These are phyloP conservation scores for Callimico goeldii DNA, from an alignment of 2,797 vertebrate genomes.

Conservation along the genomic window DNA sequence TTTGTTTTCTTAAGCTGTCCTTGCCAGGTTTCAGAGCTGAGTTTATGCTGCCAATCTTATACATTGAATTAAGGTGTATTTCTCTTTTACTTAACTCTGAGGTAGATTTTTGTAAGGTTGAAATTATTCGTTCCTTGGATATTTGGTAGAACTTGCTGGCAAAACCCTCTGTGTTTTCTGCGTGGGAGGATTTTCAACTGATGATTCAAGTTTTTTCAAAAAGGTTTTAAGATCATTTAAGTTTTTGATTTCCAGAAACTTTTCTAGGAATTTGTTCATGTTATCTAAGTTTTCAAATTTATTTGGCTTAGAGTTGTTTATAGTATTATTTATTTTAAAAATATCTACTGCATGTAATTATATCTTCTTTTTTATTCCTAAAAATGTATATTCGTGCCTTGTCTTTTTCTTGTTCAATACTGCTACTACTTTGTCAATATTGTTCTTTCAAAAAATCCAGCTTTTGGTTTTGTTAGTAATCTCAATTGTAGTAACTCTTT, in stretches of 20 bases:
- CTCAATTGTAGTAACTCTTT: not conserved
- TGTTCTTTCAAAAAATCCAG: not conserved
- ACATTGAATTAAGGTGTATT: not conserved
- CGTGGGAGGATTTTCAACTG: not conserved
- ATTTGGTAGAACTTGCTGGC: slow-evolving; percentile 7
- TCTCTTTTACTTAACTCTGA: not conserved
- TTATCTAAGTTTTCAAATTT: slow-evolving; percentile 3
- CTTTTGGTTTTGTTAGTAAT: not conserved
- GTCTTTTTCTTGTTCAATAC: not conserved
- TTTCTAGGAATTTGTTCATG: not conserved
- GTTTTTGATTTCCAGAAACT: not conserved
- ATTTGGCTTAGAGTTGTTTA: not conserved
- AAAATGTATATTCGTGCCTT: not conserved
- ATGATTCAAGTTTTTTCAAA: not conserved
- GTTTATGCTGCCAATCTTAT: not conserved
- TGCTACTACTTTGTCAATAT: not conserved
- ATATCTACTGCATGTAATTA: not conserved
- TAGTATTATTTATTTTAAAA: not conserved
- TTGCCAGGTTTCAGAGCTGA: slow-evolving; percentile 36
- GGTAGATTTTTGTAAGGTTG: not conserved
- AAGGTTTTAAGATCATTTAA: not conserved
- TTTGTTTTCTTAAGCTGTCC: slow-evolving; percentile 2
- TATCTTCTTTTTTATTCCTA: not conserved
- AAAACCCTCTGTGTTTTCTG: not conserved
- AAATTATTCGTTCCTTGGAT: slow-evolving; percentile 36